Evolutionary conservation across 2,113 vertebrate species (phyloP).

Genomic region (Rissa tridactyla): DNA sequence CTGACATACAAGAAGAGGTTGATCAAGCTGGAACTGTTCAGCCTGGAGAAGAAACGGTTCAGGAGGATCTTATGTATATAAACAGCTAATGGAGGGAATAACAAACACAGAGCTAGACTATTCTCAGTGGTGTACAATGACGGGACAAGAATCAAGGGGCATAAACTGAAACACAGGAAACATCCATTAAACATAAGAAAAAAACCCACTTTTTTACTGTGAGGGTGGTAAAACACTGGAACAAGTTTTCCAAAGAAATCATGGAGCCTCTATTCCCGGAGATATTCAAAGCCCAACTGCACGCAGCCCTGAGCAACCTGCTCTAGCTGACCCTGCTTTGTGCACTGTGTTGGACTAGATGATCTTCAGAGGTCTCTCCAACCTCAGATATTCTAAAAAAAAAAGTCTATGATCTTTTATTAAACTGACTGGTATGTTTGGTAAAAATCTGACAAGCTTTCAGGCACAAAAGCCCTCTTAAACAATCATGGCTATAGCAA

Average conservation of each 20-base stretch:
- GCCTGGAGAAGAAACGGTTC: background rate
- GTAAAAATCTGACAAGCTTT: background rate
- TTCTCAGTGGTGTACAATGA: background rate
- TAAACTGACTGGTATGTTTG: background rate
- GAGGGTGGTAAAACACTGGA: background rate
- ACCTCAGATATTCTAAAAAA: background rate
- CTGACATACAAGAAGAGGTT: background rate
- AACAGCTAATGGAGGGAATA: background rate
- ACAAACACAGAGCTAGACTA: background rate
- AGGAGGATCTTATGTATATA: background rate
- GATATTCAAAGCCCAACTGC: background rate
- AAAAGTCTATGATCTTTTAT: background rate
- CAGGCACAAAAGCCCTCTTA: background rate
- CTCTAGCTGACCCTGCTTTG: background rate
- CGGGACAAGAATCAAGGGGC: background rate
- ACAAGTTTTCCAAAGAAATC: background rate
- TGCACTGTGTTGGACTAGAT: background rate
- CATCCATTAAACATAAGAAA: background rate
- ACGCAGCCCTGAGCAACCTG: background rate
- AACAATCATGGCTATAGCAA: background rate
- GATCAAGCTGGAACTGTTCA: background rate
- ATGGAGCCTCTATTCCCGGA: background rate
- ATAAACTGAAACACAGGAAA: background rate
- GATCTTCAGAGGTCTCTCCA: background rate
- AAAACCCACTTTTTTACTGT: rapidly evolving